These are phyloP conservation scores for Melanocharis versteri DNA, from an alignment of 2,113 vertebrate species.

Conservation along the genomic window DNA sequence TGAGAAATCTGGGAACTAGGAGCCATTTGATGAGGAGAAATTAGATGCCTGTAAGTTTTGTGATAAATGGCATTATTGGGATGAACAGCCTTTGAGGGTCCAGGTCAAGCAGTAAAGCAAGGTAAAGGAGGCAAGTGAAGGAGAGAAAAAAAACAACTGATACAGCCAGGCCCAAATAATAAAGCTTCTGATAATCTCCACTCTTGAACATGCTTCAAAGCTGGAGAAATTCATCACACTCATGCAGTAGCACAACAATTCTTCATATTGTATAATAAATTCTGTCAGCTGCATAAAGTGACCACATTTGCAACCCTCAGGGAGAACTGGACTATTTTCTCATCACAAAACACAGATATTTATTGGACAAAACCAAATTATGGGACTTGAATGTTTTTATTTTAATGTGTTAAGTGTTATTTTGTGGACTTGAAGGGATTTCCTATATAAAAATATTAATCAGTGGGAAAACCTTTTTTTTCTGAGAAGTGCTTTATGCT, in stretches of 20 bases:
- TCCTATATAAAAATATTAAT: not conserved
- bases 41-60: not conserved
- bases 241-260: not conserved
- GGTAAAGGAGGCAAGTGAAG: not conserved
- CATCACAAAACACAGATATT: not conserved
- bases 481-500: not conserved
- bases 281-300: conserved; percentile 14
- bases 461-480: not conserved
- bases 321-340: not conserved
- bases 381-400: not conserved
- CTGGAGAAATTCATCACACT: not conserved
- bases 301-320: not conserved
- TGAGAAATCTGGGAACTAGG: not conserved
- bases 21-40: not conserved
- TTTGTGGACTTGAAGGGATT: not conserved
- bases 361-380: not conserved
- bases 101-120: not conserved
- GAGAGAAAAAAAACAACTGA: not conserved
- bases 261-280: conserved; percentile 48
- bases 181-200: not conserved
- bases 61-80: not conserved
- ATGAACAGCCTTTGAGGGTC: not conserved
- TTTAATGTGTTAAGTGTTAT: not conserved
- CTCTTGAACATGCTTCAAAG: not conserved
- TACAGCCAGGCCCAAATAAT: not conserved